Evolutionary conservation across 2,888 invertebrate genomes (phyloP).

Genomic region (Isoperla grammatica): DNA sequence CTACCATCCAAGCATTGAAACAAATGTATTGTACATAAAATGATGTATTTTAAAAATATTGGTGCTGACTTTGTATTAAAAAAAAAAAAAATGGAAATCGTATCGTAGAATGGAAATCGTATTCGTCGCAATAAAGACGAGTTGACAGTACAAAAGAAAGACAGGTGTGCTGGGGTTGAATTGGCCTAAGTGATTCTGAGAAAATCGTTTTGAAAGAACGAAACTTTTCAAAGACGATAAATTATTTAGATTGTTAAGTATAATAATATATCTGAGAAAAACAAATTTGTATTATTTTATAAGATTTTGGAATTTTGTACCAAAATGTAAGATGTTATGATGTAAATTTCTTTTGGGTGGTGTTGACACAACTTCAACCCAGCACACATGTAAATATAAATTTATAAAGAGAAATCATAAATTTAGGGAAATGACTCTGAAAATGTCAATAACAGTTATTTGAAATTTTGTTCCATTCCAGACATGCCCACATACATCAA

Average conservation of each 20-base stretch:
- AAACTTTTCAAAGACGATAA: neutral
- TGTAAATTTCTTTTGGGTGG: constrained; percentile 2
- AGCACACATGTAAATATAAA: constrained; percentile 23
- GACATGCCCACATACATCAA: no score
- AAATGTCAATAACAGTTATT: constrained; percentile 18
- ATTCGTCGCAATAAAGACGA: constrained; percentile 12
- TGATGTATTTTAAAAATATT: constrained; percentile 14
- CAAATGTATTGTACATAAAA: constrained; percentile 11
- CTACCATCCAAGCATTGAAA: no score
- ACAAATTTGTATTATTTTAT: constrained; percentile 15
- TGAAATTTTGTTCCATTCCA: no score
- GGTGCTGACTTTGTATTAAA: constrained; percentile 22
- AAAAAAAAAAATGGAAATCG: constrained; percentile 16
- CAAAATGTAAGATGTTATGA: constrained; percentile 10
- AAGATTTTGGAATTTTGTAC: constrained; percentile 19
- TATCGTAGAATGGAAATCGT: constrained; percentile 8
- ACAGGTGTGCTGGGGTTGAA: constrained; percentile 23
- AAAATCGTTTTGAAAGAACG: constrained; percentile 6
- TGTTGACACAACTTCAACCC: constrained; percentile 16
- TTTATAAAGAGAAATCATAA: constrained; percentile 4
- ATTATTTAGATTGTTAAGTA: neutral
- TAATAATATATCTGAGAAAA: constrained; percentile 1
- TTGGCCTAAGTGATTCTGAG: constrained; percentile 9
- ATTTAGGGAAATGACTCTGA: constrained; percentile 20
- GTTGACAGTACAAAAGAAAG: constrained; percentile 17